Conservation (phyloP, 1,140 invertebrate species). For the Pinna nobilis region DNA sequence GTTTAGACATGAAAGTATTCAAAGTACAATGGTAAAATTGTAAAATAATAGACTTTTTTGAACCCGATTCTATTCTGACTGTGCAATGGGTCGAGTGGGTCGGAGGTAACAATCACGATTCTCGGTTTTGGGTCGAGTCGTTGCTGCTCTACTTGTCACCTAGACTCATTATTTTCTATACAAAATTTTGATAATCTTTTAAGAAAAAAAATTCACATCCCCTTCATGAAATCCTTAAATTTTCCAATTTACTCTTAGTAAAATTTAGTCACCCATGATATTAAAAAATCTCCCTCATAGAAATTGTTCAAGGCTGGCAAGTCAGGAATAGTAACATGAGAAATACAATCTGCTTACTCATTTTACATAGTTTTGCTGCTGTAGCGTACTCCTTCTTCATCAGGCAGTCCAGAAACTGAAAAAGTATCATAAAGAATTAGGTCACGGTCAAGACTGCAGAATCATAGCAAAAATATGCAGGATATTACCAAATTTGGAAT, state of each 20-base stretch:
- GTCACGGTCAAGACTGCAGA: neutral
- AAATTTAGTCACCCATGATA: constrained; percentile 48
- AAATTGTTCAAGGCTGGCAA: constrained; percentile 67
- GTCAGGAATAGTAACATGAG: constrained; percentile 50
- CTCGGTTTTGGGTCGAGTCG: no score
- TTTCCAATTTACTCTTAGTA: neutral
- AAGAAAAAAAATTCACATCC: neutral
- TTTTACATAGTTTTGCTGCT: constrained; percentile 69
- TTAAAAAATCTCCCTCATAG: constrained; percentile 64
- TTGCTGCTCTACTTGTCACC: no score
- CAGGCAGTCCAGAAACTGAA: constrained; percentile 67
- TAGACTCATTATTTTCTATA: neutral
- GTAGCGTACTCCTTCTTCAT: constrained; percentile 64
- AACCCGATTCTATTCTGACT: no score
- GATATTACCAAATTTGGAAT: no score
- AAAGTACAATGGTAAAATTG: no score
- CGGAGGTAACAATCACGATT: no score
- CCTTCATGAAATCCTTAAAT: neutral
- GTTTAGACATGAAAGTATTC: no score
- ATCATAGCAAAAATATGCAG: no score
- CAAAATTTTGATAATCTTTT: neutral
- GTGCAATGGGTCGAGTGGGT: no score
- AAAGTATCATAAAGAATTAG: constrained; percentile 11
- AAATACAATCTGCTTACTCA: constrained; percentile 59
- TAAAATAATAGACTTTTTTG: no score